These are phyloP conservation scores for Menura novaehollandiae DNA, from an alignment of 2,113 vertebrate genomes.

Conservation along the genomic window DNA sequence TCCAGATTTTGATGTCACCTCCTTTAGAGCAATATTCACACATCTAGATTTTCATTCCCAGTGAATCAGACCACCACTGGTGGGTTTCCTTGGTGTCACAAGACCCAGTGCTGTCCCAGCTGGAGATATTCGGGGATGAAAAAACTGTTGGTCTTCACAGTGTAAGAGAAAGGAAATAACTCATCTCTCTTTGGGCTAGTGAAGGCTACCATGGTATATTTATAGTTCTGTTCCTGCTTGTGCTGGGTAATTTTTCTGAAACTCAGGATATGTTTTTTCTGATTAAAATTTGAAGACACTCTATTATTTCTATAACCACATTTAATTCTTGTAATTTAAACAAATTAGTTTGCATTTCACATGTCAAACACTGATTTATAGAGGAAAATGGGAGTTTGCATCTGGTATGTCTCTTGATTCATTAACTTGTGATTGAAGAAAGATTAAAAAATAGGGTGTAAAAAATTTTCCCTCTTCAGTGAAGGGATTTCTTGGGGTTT, in stretches of 20 bases:
- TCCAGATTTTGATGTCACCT: background rate
- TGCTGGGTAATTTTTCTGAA: conserved; percentile 12
- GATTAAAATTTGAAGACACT: conserved; percentile 63
- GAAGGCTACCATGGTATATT: background rate
- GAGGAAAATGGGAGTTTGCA: background rate
- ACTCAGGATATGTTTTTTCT: conserved; percentile 50
- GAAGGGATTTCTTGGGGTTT: background rate
- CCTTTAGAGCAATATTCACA: background rate
- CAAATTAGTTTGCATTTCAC: background rate
- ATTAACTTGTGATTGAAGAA: background rate
- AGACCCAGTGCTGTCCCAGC: background rate
- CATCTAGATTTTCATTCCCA: background rate
- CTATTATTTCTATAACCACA: conserved; percentile 55
- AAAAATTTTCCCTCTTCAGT: background rate
- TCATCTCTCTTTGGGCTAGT: background rate
- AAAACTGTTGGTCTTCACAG: background rate
- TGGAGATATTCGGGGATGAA: background rate
- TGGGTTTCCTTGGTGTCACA: background rate
- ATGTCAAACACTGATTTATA: conserved; percentile 32
- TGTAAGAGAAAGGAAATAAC: background rate
- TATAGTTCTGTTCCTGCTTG: background rate
- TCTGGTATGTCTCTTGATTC: conserved; percentile 23
- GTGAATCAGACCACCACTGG: background rate
- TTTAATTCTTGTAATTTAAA: conserved; percentile 51
- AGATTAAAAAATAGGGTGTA: background rate